Evolutionary conservation across 2,113 vertebrate genomes (phyloP).

Genomic region (Alligator mississippiensis): DNA sequence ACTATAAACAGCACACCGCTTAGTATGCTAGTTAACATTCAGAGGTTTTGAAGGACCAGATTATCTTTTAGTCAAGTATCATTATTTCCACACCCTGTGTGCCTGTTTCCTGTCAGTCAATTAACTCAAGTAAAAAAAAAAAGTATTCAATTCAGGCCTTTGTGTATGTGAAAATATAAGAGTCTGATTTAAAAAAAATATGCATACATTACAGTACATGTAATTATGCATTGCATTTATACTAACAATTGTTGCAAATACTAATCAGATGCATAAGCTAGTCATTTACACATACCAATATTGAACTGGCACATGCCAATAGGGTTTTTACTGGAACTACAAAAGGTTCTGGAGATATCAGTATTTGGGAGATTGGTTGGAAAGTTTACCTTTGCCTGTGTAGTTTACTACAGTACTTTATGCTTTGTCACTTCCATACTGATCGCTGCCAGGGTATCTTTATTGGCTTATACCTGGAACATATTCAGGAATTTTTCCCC

Average conservation of each 20-base stretch:
- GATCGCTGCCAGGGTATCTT: neutral
- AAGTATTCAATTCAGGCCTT: neutral
- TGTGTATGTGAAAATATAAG: neutral
- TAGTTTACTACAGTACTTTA: neutral
- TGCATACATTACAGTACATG: accelerated
- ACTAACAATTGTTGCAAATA: neutral
- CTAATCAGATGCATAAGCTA: neutral
- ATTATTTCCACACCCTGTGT: neutral
- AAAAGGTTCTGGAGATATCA: neutral
- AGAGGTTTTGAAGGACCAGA: neutral
- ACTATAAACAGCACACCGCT: neutral
- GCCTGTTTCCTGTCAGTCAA: neutral
- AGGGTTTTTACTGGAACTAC: neutral
- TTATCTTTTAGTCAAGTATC: neutral
- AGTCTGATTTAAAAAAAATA: neutral
- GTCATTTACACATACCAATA: accelerated
- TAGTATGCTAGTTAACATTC: neutral
- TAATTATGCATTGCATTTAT: neutral
- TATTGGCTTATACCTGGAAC: neutral
- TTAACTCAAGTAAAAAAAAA: neutral
- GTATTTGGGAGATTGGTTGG: accelerated
- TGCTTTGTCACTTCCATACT: neutral
- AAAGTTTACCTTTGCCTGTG: neutral
- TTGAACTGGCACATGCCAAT: accelerated
- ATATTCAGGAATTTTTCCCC: neutral